phyloP scores from a whole-genome alignment of 1,140 invertebrate genomes.

The Drosophila novamexicana region DNA sequence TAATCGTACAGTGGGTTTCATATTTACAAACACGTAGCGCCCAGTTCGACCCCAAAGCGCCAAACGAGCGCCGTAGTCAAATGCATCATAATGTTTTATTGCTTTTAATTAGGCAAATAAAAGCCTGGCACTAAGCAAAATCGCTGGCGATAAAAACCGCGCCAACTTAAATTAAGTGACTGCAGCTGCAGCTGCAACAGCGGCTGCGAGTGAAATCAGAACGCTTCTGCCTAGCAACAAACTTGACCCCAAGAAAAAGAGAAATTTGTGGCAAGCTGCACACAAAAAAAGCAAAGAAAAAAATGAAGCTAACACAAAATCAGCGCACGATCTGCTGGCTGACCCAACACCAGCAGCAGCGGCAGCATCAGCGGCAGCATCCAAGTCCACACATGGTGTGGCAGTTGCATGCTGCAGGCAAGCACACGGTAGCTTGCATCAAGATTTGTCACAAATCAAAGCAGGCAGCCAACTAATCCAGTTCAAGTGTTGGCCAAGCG shows the following conservation, averaged over 20 bases:
- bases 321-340: conserved; percentile 71
- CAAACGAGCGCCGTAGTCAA: conserved; percentile 34
- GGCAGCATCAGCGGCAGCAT: conserved; percentile 19
- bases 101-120: conserved; percentile 58
- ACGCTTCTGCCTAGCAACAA: conserved; percentile 68
- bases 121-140: conserved; percentile 39
- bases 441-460: conserved; percentile 82
- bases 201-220: conserved; percentile 69
- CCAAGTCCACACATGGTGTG: conserved; percentile 57
- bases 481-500: conserved; percentile 69
- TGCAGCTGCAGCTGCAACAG: conserved; percentile 33
- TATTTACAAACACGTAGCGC: conserved; percentile 59
- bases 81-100: conserved; percentile 56
- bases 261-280: conserved; percentile 68
- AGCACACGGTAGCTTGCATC: conserved; percentile 72
- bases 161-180: conserved; percentile 41
- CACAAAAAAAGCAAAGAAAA: conserved; percentile 40
- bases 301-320: conserved; percentile 69
- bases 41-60: conserved; percentile 48
- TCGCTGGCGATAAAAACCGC: conserved; percentile 21
- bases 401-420: conserved; percentile 60
- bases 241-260: conserved; percentile 82
- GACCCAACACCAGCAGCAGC: conserved; percentile 27
- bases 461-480: conserved; percentile 76
- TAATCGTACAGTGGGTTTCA: conserved; percentile 39